These are phyloP conservation scores for Oreochromis mossambicus DNA, from an alignment of 2,797 vertebrate species.

Conservation along the genomic window DNA sequence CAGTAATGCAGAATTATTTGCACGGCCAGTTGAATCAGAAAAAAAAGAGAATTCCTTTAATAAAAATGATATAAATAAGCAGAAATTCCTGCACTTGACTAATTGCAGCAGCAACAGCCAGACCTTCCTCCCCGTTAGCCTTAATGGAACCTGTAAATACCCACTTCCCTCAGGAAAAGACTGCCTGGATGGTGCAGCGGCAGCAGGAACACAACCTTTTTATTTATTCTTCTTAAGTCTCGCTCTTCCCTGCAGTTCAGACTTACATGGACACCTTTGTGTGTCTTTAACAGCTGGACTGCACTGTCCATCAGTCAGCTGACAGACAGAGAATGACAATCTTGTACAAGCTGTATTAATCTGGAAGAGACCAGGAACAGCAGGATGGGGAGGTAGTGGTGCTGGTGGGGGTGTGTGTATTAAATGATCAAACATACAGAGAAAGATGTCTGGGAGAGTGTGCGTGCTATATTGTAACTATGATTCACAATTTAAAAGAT, in stretches of 20 bases:
- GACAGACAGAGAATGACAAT: conserved; percentile 1
- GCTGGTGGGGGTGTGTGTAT: background rate
- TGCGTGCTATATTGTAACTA: conserved; percentile 7
- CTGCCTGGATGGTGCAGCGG: background rate
- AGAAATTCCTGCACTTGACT: conserved; percentile 35
- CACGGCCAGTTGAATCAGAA: conserved; percentile 9
- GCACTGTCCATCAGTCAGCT: background rate
- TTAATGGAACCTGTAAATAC: conserved; percentile 57
- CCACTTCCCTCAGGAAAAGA: conserved; percentile 3
- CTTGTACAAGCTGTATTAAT: conserved; percentile 6
- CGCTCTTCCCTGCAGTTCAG: background rate
- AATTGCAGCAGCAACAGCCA: conserved; percentile 40
- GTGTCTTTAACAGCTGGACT: background rate
- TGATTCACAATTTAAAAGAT: conserved; percentile 22
- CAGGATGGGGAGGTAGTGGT: background rate
- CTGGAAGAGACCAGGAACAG: background rate
- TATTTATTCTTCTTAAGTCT: conserved; percentile 1
- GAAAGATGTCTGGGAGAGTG: conserved; percentile 7
- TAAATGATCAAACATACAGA: conserved; percentile 13
- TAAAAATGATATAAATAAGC: conserved; percentile 38
- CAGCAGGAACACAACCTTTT: conserved; percentile 18
- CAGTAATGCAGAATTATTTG: conserved; percentile 9
- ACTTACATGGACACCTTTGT: background rate
- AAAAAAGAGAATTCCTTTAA: conserved; percentile 28
- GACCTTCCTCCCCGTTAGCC: conserved; percentile 40